phyloP scores from a whole-genome alignment of 2,113 vertebrate genomes.

The Empidonax alnorum region DNA sequence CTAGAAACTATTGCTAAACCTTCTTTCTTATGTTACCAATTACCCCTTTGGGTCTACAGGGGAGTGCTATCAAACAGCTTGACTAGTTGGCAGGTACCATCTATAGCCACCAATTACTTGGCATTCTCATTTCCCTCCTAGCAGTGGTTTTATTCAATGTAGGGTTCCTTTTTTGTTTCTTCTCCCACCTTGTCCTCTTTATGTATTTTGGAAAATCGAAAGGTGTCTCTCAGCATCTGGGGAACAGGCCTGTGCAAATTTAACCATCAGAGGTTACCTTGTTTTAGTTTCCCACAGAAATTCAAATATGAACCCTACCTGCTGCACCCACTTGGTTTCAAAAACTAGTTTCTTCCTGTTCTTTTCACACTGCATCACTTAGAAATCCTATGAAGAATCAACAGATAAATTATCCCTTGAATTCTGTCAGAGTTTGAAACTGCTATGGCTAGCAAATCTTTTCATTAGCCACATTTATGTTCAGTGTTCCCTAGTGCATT shows the following conservation, averaged over 20 bases:
- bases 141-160: not conserved
- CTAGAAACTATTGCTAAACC: slow-evolving; percentile 42
- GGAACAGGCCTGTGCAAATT: not conserved
- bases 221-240: not conserved
- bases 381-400: not conserved
- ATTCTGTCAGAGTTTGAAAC: not conserved
- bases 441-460: not conserved
- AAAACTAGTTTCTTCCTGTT: not conserved
- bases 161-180: not conserved
- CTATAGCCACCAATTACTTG: not conserved
- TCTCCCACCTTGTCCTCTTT: accelerated
- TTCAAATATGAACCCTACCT: not conserved
- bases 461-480: not conserved
- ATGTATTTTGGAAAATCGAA: not conserved
- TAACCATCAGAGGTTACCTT: not conserved
- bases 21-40: slow-evolving; percentile 8
- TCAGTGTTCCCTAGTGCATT: not conserved
- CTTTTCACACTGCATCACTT: not conserved
- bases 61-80: not conserved
- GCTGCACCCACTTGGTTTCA: not conserved
- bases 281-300: not conserved
- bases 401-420: not conserved
- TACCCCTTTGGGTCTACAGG: not conserved
- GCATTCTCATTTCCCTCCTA: not conserved
- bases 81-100: not conserved